Evolutionary conservation across 2,113 vertebrate species (phyloP).

Genomic region (Sturnus vulgaris): DNA sequence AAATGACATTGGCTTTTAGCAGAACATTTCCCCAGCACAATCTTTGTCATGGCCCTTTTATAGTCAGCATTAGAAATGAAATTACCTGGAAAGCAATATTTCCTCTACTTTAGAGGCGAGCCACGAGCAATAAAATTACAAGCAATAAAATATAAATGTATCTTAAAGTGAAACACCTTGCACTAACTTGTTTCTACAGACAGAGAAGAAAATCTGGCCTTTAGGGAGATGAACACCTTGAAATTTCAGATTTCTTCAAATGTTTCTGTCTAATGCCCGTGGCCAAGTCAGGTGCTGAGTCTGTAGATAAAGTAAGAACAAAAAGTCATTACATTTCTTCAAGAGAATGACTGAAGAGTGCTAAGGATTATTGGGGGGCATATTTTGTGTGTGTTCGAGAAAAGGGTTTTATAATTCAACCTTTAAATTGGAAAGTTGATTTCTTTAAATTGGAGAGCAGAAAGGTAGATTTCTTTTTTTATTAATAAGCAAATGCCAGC

Average conservation of each 20-base stretch:
- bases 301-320: not conserved
- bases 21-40: not conserved
- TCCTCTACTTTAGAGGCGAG: not conserved
- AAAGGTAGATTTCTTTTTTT: not conserved
- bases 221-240: not conserved
- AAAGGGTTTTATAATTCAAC: not conserved
- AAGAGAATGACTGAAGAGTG: not conserved
- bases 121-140: not conserved
- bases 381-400: not conserved
- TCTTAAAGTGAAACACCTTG: not conserved
- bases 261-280: not conserved
- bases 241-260: not conserved
- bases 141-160: not conserved
- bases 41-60: not conserved
- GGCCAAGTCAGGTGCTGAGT: not conserved
- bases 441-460: not conserved
- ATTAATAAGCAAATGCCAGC: not conserved
- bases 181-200: not conserved
- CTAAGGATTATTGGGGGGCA: not conserved
- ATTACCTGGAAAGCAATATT: not conserved
- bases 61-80: not conserved
- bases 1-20: not conserved
- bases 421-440: not conserved
- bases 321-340: not conserved
- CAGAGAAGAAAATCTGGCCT: not conserved